A percentile compares a stretch with the other conserved stretches of the same genome.
phyloP scores from a whole-genome alignment of 2,113 vertebrate species.

The Anguilla rostrata region DNA sequence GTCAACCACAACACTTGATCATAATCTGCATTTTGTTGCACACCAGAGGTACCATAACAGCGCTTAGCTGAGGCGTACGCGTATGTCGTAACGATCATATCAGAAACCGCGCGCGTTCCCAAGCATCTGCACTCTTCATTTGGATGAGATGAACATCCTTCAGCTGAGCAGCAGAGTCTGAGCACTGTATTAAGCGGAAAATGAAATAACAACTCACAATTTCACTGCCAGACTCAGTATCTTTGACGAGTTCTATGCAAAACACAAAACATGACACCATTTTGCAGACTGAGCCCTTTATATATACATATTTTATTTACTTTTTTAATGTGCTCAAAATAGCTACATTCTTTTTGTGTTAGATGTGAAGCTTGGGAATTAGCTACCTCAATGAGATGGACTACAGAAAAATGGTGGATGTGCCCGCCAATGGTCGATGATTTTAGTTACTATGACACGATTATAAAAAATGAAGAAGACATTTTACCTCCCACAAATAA shows the following conservation, averaged over 20 bases:
- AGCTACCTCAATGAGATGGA: neutral
- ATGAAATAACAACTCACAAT: neutral
- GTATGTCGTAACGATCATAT: constrained; percentile 2
- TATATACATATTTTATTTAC: neutral
- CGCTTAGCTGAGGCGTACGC: neutral
- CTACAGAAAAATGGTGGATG: neutral
- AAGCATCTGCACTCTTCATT: neutral
- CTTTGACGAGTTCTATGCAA: neutral
- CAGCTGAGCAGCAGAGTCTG: neutral
- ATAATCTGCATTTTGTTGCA: constrained; percentile 21
- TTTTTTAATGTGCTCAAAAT: neutral
- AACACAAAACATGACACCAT: neutral
- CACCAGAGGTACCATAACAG: neutral
- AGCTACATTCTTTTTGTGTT: neutral
- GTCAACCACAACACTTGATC: constrained; percentile 20
- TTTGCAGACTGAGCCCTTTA: neutral
- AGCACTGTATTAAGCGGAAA: neutral
- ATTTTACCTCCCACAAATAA: neutral
- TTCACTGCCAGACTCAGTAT: neutral
- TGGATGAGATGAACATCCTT: neutral
- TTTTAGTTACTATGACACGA: neutral
- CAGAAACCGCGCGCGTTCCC: neutral
- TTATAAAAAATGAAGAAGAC: neutral
- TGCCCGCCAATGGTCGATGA: neutral
- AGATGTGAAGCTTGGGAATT: neutral